Evolutionary conservation across 2,113 vertebrate species (phyloP), one percentile per base, ranked within the genome.

Genomic region (Phyllostomus discolor): DNA sequence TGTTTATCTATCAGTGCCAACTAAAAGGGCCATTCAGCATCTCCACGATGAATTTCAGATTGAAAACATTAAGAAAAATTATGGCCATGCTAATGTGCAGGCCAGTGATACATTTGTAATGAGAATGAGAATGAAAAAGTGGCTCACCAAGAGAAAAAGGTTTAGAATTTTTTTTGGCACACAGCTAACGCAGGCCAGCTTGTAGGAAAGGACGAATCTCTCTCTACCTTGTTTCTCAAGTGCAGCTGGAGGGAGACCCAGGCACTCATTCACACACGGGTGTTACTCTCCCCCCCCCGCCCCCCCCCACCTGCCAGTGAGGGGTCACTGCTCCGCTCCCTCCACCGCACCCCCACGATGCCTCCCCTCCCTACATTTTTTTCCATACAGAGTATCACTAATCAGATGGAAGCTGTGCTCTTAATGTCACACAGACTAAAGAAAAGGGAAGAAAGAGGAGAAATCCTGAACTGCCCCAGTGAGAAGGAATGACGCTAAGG

Each of bases 1-100:
- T 91, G 83, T 96, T 96, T 96, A 91, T 84, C 73, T 62, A 46
- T 26, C 80, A 95, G 46, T 67, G 24, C 86, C 87, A 94, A 76
- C 79, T 86, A 84, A 96, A 96, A 97, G 75, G 73, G 59, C 85
- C 81, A 94, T 95, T 96, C 85, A 73, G 66, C 67, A 90, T 96
- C 86, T 97, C 52, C 59, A 86, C 52, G 35, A 95, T 19, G 88
- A 97, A 96, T 96, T 95, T 97, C 85, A 96, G 82, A 98, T 59
- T 75, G 95, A 95, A 96, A 97, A 81, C 91, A 95, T 97, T 97
- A 93, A 95, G 73, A 95, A 97, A 97, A 97, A 94, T 96, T 91
- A 97, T 84, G 69, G n/a, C 54, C 94, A 91, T n/a, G 92, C 82
- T 96, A 96, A 93, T 75, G 93, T 91, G 79, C 69, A 90, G 70